Base-by-base conservation (phyloP, 2,888 invertebrate species). In the Trissolcus japonicus region DNA sequence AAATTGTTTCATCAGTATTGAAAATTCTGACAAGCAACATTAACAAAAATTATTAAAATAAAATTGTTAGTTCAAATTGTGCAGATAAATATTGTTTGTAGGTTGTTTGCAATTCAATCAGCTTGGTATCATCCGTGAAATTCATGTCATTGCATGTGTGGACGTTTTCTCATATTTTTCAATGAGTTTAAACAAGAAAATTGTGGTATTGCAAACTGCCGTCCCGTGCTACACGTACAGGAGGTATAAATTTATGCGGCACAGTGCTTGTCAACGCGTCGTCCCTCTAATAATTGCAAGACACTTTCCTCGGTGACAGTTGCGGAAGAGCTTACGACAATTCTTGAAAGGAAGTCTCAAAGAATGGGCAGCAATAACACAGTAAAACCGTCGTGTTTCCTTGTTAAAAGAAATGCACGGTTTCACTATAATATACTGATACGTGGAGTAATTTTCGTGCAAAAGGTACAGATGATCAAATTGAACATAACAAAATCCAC, bases 221-320 rank as follows among this genome's bases (percentile, higher is more conserved):
- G 41, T 57, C 48, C 59, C 43, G 50, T 55, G 63, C 62, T 63
- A 68, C 57, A 61, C 21, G 43, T 29, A 40, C 35, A 35, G 35
- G 17, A 73, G 17, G 56, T 73, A 68, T 68, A 51, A 62, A 75
- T 68, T 73, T 63, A 69, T 76, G 55, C 25, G 48, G 61, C 57
- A 66, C 67, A 68, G 55, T 73, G 73, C 63, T 69, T 77, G 77
- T 77, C 77, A 53, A 68, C 77, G 63, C 72, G 68, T 59, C 55
- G 62, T 65, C 72, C 62, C 62, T 59, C 78, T 56, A 66, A 75
- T 72, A 78, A 75, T 75, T 75, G 75, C 56, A 61, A 56, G 67
- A 75, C 75, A 75, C 78, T 78, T 78, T 78, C 72, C 61, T 75
- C 72, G 63, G 72, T 71, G 78, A 78, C 78, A 75, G 78, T 78